Conservation (phyloP, 2,888 invertebrate genomes). For the Cabera pusaria region DNA sequence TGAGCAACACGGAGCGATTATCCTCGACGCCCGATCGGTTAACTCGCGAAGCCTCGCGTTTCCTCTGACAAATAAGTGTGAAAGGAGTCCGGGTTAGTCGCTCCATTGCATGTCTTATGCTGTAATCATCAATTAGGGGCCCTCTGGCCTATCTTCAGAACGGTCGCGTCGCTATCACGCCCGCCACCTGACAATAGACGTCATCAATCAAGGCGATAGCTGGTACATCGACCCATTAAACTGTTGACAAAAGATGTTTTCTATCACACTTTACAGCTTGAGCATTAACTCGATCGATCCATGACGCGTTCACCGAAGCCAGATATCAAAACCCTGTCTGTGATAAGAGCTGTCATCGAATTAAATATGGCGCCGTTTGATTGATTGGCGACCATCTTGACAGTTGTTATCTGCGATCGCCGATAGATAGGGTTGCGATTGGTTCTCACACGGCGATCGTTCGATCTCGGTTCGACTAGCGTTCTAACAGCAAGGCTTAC, state of each 20-base stretch:
- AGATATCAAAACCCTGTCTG: constrained; percentile 15
- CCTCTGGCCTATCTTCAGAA: constrained; percentile 37
- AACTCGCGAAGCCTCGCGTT: constrained; percentile 14
- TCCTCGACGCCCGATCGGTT: constrained; percentile 9
- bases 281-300: constrained; percentile 33
- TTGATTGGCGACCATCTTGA: constrained; percentile 15
- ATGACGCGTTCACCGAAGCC: constrained; percentile 22
- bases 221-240: constrained; percentile 58
- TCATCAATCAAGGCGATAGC: constrained; percentile 68
- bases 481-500: constrained; percentile 32
- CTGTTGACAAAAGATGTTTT: constrained; percentile 64
- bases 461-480: constrained; percentile 11
- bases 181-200: constrained; percentile 68
- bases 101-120: constrained; percentile 28
- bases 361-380: constrained; percentile 16
- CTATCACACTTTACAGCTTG: constrained; percentile 25
- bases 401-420: constrained; percentile 18
- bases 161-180: constrained; percentile 30
- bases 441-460: constrained; percentile 10
- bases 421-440: constrained; percentile 14
- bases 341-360: constrained; percentile 20
- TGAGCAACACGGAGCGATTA: constrained; percentile 25
- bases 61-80: constrained; percentile 25
- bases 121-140: constrained; percentile 33
- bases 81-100: constrained; percentile 21